A percentile compares a stretch with the other conserved stretches of the same genome.
These are phyloP conservation scores for Salvelinus fontinalis DNA, from an alignment of 2,113 vertebrate species.

Conservation along the genomic window DNA sequence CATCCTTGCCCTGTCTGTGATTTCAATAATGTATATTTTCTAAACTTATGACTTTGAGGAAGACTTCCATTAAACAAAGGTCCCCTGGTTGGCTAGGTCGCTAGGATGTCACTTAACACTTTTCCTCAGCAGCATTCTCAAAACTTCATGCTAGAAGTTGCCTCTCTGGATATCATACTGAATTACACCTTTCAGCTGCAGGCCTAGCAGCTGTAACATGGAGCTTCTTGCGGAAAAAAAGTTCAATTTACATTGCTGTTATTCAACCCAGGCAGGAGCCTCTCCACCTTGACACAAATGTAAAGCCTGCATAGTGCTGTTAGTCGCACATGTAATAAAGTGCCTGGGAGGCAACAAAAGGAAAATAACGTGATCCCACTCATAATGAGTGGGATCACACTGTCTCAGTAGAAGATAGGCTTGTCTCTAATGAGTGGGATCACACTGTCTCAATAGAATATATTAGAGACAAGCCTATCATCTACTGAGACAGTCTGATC, in stretches of 20 bases:
- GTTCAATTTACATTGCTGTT: not conserved
- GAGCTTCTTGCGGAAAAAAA: not conserved
- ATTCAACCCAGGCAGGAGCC: not conserved
- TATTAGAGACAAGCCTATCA: too few species aligned
- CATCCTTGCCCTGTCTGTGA: conserved; percentile 23
- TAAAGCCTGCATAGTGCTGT: not conserved
- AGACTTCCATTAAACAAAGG: conserved; percentile 54
- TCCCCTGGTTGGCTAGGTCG: conserved; percentile 18
- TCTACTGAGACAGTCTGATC: too few species aligned
- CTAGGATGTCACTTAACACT: conserved; percentile 20
- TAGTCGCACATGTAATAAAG: not conserved
- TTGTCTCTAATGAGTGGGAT: too few species aligned
- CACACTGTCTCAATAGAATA: too few species aligned
- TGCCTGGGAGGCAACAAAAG: conserved; percentile 3
- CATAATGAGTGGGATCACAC: too few species aligned
- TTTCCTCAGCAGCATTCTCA: not conserved
- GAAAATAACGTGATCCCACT: not conserved
- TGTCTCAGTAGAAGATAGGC: too few species aligned
- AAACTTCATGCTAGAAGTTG: not conserved
- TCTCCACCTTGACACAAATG: not conserved
- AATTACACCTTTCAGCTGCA: not conserved
- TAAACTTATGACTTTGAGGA: conserved; percentile 56
- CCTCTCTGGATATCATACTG: not conserved
- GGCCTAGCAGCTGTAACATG: not conserved
- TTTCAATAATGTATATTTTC: conserved; percentile 51